Evolutionary conservation across 2,113 vertebrate species (phyloP).

Genomic region (Uria aalge): DNA sequence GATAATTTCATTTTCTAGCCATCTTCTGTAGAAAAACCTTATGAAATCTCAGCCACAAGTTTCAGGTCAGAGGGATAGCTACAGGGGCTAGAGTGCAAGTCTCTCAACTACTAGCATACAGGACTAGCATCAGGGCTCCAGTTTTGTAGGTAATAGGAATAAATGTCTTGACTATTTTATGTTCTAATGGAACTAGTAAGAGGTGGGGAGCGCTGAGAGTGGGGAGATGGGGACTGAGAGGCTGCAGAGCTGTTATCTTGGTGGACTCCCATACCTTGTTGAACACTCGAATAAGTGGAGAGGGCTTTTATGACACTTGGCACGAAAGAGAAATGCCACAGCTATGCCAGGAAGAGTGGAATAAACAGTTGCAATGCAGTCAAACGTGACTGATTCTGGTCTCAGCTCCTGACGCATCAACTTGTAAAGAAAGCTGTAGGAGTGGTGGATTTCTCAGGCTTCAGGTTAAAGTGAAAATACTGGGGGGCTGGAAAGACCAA

Average conservation of each 20-base stretch:
- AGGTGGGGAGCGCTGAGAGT: neutral
- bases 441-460: neutral
- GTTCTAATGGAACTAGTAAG: neutral
- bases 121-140: neutral
- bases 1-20: neutral
- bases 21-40: neutral
- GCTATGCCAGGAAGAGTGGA: neutral
- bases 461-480: neutral
- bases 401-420: neutral
- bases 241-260: neutral
- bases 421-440: neutral
- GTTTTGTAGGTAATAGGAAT: neutral
- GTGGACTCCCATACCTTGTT: neutral
- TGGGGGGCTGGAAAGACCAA: neutral
- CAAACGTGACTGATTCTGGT: neutral
- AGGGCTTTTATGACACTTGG: neutral
- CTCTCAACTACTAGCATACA: rapidly evolving
- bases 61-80: neutral
- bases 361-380: neutral
- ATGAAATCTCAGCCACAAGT: neutral
- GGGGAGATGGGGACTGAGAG: no score
- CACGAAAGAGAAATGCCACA: neutral
- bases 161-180: neutral
- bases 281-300: neutral
- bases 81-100: neutral